phyloP scores from a whole-genome alignment of 1,140 invertebrate genomes.

The Cyphomyrmex costatus region DNA sequence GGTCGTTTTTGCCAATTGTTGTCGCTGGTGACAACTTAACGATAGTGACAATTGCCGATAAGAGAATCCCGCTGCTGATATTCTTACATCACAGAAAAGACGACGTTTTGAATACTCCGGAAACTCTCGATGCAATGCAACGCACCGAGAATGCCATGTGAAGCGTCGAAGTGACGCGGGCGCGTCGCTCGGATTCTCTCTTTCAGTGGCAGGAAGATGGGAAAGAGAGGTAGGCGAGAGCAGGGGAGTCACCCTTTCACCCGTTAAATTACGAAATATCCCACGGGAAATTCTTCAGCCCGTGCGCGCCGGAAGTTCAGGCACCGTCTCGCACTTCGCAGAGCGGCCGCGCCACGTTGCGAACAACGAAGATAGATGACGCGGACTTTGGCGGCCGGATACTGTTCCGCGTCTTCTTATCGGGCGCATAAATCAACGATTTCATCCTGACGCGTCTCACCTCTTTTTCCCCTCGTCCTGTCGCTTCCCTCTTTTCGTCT shows the following conservation, averaged over 20 bases:
- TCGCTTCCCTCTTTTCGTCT: background rate
- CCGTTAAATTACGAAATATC: constrained; percentile 80
- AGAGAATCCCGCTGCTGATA: no score
- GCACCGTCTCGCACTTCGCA: constrained; percentile 7
- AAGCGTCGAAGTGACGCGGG: constrained; percentile 30
- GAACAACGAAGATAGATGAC: constrained; percentile 78
- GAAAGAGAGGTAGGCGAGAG: background rate
- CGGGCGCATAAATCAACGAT: constrained; percentile 74
- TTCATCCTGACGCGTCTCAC: constrained; percentile 32
- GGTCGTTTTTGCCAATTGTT: no score
- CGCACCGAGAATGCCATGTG: constrained; percentile 15
- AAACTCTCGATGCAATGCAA: constrained; percentile 29
- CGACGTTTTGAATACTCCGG: constrained; percentile 23
- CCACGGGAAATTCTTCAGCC: constrained; percentile 78
- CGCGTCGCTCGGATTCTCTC: constrained; percentile 24
- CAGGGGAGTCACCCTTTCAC: constrained; percentile 60
- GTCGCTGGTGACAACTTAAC: no score
- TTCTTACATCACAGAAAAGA: no score
- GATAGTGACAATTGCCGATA: no score
- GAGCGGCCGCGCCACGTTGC: constrained; percentile 48
- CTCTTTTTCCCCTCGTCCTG: background rate
- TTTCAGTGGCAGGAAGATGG: background rate
- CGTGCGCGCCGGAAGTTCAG: constrained; percentile 66
- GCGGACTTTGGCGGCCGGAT: constrained; percentile 50
- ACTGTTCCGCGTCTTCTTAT: constrained; percentile 73